Conservation (phyloP, 2,797 vertebrate species). For the Columba guinea region DNA sequence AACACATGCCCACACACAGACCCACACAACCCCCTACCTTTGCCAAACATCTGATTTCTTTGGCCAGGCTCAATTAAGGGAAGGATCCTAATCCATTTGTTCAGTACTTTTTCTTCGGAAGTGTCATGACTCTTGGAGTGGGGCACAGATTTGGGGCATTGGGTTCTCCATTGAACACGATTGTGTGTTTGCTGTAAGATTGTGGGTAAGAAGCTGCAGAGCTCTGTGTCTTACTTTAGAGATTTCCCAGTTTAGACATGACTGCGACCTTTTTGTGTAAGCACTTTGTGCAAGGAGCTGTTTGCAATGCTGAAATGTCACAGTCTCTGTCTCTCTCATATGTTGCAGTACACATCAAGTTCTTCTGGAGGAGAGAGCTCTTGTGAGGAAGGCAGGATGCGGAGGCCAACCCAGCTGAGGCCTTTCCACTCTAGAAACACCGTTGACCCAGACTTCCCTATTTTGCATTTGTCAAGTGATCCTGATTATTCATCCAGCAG, state of each 20-base stretch:
- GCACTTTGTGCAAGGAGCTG: background rate
- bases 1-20: background rate
- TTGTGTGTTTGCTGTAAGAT: background rate
- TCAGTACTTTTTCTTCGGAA: background rate
- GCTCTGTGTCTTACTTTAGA: background rate
- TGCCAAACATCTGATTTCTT: background rate
- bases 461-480: slow-evolving; percentile 86
- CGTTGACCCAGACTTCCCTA: slow-evolving; percentile 84
- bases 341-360: slow-evolving; percentile 88
- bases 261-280: background rate
- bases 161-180: background rate
- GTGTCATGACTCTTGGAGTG: background rate
- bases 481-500: slow-evolving; percentile 92
- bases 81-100: background rate
- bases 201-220: background rate
- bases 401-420: slow-evolving; percentile 85
- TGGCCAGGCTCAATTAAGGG: background rate
- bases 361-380: slow-evolving; percentile 94
- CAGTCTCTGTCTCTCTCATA: background rate
- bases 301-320: background rate
- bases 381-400: slow-evolving; percentile 88
- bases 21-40: background rate
- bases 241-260: background rate
- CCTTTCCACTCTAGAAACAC: slow-evolving; percentile 89
- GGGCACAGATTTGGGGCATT: background rate